Base-by-base conservation (phyloP, 2,888 invertebrate genomes). In the Cremastinae sp. region DNA sequence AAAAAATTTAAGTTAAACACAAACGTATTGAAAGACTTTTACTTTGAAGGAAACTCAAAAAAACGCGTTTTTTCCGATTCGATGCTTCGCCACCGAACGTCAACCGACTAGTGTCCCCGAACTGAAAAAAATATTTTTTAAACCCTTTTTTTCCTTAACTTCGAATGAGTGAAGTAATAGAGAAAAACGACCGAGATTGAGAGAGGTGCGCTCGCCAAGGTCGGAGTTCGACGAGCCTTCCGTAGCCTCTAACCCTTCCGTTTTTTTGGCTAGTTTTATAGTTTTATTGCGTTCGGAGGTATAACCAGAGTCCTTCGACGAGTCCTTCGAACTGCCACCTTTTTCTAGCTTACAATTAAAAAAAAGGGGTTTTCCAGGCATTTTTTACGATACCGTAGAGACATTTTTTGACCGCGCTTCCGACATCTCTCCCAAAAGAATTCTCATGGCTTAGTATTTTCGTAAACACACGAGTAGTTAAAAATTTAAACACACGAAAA, bases 261-360 rank as follows among this genome's bases (percentile, higher is more conserved):
- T 65, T 51, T 55, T 47, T 12, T 49, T 8, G 20, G 58, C 62
- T 68, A 53, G 64, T 79, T 86, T 87, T 87, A 87, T 84, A 81
- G 84, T 80, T 86, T 85, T 83, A 84, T 83, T 83, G 83, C 81
- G 78, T 69, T n/a, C 73, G 76, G 79, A 77, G 74, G 80, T 75
- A 74, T 78, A 69, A 65, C 22, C 43, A 39, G 65, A 58, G 59
- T 64, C 76, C 59, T 53, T 51, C 56, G 74, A 22, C 39, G 68
- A 56, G 51, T 62, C 66, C 39, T 55, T 43, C 49, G 51, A 37
- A 61, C 9, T 37, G 59, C 64, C 59, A 37, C 62, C 35, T 65
- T 61, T 74, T 56, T 28, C 45, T 49, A 12, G 41, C 55, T 37
- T 61, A 22, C 35, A 66, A 37, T 37, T 9, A 22, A 62, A 64